Conservation (phyloP, 2,888 invertebrate genomes). For the Hesperia comma region DNA sequence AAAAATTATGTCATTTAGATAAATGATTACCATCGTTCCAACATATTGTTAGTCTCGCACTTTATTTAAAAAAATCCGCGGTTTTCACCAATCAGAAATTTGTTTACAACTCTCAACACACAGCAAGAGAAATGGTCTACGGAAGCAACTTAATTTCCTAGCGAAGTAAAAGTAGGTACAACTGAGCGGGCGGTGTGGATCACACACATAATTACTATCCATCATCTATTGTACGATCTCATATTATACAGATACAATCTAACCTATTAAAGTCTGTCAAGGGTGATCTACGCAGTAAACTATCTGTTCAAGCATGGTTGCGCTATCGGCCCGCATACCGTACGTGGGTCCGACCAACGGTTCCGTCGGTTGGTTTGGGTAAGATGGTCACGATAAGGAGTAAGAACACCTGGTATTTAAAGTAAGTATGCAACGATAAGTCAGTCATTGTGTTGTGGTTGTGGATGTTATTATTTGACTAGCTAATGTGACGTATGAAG, state of each 20-base stretch:
- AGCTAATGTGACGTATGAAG: background rate
- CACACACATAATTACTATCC: background rate
- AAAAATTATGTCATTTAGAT: background rate
- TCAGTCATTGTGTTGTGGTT: slow-evolving; percentile 1
- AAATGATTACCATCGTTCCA: too few relatives aligned
- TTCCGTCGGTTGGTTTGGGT: slow-evolving; percentile 22
- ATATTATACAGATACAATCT: background rate
- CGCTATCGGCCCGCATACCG: slow-evolving; percentile 32
- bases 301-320: slow-evolving; percentile 29
- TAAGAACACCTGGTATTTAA: slow-evolving; percentile 33
- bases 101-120: too few relatives aligned
- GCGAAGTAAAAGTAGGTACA: background rate
- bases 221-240: background rate
- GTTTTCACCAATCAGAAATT: too few relatives aligned
- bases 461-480: background rate
- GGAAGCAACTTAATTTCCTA: background rate
- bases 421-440: slow-evolving; percentile 22
- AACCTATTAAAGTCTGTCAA: background rate
- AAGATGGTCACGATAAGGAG: slow-evolving; percentile 28
- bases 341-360: slow-evolving; percentile 28
- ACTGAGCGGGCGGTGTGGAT: background rate
- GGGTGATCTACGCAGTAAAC: background rate
- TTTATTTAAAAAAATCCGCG: too few relatives aligned
- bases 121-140: background rate
- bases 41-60: too few relatives aligned